Conservation (phyloP, 1,140 invertebrate genomes). For the Plodia interpunctella region DNA sequence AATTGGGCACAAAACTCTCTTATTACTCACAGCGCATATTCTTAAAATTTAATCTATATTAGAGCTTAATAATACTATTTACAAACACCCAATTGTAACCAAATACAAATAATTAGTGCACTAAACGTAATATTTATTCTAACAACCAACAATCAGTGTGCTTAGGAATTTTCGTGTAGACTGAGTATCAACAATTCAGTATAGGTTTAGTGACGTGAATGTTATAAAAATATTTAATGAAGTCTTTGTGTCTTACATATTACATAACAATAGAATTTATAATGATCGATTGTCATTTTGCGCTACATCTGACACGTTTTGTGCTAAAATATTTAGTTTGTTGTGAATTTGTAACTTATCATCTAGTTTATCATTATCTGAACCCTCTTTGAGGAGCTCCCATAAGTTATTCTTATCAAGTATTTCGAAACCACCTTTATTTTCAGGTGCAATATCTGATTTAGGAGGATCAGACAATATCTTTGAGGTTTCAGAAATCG, state of each 20-base stretch:
- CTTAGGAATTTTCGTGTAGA: slow-evolving; percentile 30
- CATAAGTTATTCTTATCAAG: slow-evolving; percentile 79
- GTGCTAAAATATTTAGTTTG: slow-evolving; percentile 38
- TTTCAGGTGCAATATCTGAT: slow-evolving; percentile 70
- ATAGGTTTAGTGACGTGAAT: slow-evolving; percentile 34
- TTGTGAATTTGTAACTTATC: slow-evolving; percentile 56
- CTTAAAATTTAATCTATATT: slow-evolving; percentile 38
- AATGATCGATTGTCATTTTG: slow-evolving; percentile 58
- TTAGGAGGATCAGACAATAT: slow-evolving; percentile 43
- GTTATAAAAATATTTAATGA: slow-evolving; percentile 71
- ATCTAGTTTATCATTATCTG: slow-evolving; percentile 52
- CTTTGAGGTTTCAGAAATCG: slow-evolving; percentile 72
- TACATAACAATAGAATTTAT: slow-evolving; percentile 68
- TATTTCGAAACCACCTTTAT: slow-evolving; percentile 76
- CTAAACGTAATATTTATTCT: slow-evolving; percentile 35
- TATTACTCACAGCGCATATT: slow-evolving; percentile 55
- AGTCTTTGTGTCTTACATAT: slow-evolving; percentile 67
- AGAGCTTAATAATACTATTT: slow-evolving; percentile 43
- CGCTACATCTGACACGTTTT: slow-evolving; percentile 44
- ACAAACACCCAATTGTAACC: slow-evolving; percentile 44
- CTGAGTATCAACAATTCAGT: slow-evolving; percentile 30
- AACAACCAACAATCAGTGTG: slow-evolving; percentile 57
- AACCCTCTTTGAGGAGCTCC: slow-evolving; percentile 78
- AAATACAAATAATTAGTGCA: slow-evolving; percentile 54
- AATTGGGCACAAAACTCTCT: slow-evolving; percentile 36